Evolutionary conservation across 2,888 invertebrate genomes (phyloP).

Genomic region (Polyploca ridens): DNA sequence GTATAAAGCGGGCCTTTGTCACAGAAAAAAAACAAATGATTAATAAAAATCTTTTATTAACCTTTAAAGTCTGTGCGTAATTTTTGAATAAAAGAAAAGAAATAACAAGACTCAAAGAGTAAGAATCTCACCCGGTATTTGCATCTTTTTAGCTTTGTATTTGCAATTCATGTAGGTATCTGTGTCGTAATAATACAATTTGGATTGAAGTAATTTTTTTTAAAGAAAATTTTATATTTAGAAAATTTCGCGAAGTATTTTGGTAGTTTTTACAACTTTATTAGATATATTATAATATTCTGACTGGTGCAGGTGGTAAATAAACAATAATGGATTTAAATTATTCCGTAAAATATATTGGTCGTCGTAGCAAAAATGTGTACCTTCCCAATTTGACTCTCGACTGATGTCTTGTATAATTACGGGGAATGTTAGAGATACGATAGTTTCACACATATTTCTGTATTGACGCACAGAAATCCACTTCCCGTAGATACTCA

Average conservation of each 20-base stretch:
- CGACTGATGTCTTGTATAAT: conserved; percentile 62
- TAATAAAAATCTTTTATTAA: conserved; percentile 56
- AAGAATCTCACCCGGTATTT: conserved; percentile 15
- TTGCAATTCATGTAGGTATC: conserved; percentile 14
- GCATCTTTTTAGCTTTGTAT: conserved; percentile 19
- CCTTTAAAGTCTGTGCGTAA: conserved; percentile 49
- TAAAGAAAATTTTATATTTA: too few species aligned
- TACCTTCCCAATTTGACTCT: conserved; percentile 59
- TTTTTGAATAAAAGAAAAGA: conserved; percentile 31
- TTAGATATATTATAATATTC: background rate
- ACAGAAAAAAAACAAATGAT: conserved; percentile 53
- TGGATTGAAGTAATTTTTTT: background rate
- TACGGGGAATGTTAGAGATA: conserved; percentile 61
- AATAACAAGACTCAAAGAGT: conserved; percentile 21
- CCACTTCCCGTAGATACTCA: conserved; percentile 20
- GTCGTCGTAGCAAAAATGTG: conserved; percentile 55
- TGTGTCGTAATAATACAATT: too few species aligned
- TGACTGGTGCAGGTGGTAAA: background rate
- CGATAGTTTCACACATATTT: conserved; percentile 58
- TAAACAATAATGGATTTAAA: conserved; percentile 45
- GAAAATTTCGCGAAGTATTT: background rate
- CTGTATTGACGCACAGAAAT: conserved; percentile 49
- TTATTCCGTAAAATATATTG: conserved; percentile 53
- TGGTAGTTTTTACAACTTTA: too few species aligned
- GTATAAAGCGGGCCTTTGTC: conserved; percentile 54